Evolutionary conservation across 1,140 invertebrate species (phyloP).

Genomic region (Drosophila novamexicana): DNA sequence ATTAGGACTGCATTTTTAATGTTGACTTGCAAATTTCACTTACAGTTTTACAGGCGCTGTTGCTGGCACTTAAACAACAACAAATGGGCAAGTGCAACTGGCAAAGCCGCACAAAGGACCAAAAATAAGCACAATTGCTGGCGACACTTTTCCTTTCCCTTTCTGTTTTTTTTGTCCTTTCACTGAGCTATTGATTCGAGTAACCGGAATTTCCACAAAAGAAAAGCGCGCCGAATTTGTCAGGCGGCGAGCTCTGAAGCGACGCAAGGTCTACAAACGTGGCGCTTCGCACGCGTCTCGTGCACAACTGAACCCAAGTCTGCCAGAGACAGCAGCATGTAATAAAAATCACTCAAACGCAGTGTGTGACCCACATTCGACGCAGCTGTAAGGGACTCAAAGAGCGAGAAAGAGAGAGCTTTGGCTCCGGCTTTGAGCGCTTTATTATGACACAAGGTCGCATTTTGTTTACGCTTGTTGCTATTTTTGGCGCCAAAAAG

Average conservation of each 20-base stretch:
- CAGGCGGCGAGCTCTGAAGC: conserved; percentile 10
- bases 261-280: conserved; percentile 19
- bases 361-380: conserved; percentile 70
- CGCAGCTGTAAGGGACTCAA: conserved; percentile 17
- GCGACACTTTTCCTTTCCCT: conserved; percentile 17
- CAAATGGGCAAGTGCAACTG: conserved; percentile 3
- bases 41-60: conserved; percentile 22
- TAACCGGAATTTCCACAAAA: conserved; percentile 38
- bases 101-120: conserved; percentile 6
- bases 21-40: conserved; percentile 17
- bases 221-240: conserved; percentile 63
- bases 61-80: conserved; percentile 29
- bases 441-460: conserved; percentile 26
- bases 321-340: conserved; percentile 7
- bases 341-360: conserved; percentile 66
- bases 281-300: conserved; percentile 52
- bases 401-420: conserved; percentile 17
- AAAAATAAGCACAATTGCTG: conserved; percentile 19
- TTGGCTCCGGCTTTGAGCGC: conserved; percentile 41
- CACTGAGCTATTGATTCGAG: conserved; percentile 36
- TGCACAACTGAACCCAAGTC: conserved; percentile 51
- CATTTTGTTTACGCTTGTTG: conserved; percentile 64
- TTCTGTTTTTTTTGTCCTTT: conserved; percentile 8
- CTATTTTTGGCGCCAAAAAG: conserved; percentile 80
- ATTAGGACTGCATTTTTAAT: conserved; percentile 62